These are phyloP conservation scores for Zonotrichia leucophrys DNA, from an alignment of 2,113 vertebrate genomes.

Conservation along the genomic window DNA sequence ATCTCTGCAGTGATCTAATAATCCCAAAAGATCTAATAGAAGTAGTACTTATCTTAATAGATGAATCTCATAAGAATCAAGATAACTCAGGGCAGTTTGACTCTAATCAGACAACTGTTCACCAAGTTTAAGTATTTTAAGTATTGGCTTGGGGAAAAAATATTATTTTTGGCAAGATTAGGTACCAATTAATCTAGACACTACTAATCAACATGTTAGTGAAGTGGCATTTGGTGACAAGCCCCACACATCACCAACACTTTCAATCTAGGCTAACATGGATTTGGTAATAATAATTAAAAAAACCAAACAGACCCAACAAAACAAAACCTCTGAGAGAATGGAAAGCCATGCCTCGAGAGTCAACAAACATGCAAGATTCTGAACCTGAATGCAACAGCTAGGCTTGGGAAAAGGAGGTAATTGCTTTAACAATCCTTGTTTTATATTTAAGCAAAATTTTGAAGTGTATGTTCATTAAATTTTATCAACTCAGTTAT, in stretches of 20 bases:
- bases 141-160: neutral
- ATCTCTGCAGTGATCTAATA: conserved; percentile 9
- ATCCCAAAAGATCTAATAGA: neutral
- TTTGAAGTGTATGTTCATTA: neutral
- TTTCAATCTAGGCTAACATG: neutral
- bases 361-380: neutral
- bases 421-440: neutral
- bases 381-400: neutral
- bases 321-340: neutral
- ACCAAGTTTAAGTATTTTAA: neutral
- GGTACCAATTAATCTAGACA: neutral
- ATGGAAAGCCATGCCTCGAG: neutral
- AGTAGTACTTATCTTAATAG: conserved; percentile 11
- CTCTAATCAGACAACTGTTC: neutral
- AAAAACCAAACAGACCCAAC: neutral
- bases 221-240: neutral
- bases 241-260: neutral
- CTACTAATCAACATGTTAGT: neutral
- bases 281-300: neutral
- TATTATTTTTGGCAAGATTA: neutral
- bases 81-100: neutral
- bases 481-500: neutral
- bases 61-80: conserved; percentile 15
- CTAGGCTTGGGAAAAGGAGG: neutral
- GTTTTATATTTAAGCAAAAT: neutral